Conservation (phyloP, 2,888 invertebrate species). For the Strigamia crassipes region DNA sequence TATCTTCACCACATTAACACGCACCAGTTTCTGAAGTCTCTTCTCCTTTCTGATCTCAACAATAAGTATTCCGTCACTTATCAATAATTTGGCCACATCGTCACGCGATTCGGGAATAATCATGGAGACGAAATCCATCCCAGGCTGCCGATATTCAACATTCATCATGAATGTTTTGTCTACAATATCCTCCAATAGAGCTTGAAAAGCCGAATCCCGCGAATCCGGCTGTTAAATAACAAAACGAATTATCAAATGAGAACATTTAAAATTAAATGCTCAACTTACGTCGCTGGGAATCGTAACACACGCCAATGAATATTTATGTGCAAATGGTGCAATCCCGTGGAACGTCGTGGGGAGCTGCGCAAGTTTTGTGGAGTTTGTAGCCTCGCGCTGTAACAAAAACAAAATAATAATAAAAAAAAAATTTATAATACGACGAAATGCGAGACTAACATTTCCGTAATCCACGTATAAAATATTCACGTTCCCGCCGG, state of each 20-base stretch:
- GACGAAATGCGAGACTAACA: constrained; percentile 57
- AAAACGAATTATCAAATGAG: constrained; percentile 14
- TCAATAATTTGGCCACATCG: constrained; percentile 76
- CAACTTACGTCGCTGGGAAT: constrained; percentile 79
- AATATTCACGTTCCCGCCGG: constrained; percentile 75
- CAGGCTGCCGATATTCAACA: constrained; percentile 73
- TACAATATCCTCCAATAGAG: constrained; percentile 68
- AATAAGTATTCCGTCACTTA: constrained; percentile 82
- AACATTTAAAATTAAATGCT: background rate
- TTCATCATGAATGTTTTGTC: constrained; percentile 81
- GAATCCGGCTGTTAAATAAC: constrained; percentile 68
- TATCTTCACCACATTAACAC: constrained; percentile 52
- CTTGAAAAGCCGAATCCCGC: constrained; percentile 72
- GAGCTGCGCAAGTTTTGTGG: constrained; percentile 77
- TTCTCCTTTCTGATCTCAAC: constrained; percentile 80
- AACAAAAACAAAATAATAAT: constrained; percentile 48
- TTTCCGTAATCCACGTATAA: constrained; percentile 97
- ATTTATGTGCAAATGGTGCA: constrained; percentile 77
- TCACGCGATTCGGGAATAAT: constrained; percentile 61
- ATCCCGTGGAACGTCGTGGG: constrained; percentile 76
- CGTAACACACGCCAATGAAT: constrained; percentile 78
- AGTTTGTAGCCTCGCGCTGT: constrained; percentile 74
- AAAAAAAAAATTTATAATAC: constrained; percentile 12
- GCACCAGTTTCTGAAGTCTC: constrained; percentile 75
- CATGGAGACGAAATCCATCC: constrained; percentile 54